phyloP scores from a whole-genome alignment of 1,140 invertebrate species.

The Drosophila orena region DNA sequence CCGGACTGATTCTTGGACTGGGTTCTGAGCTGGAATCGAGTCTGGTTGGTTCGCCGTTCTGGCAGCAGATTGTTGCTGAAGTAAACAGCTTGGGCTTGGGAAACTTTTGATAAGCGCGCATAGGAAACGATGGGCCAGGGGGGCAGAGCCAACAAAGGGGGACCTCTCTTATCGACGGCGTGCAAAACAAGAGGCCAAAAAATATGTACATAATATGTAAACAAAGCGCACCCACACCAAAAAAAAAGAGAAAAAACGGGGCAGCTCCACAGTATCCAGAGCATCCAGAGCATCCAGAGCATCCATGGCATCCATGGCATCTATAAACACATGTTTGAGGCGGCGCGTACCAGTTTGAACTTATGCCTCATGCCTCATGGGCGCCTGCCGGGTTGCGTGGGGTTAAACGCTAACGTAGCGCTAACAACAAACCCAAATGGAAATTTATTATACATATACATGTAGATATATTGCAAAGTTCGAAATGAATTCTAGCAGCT shows the following conservation, averaged over 20 bases:
- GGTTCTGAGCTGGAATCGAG: conserved; percentile 9
- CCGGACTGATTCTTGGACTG: conserved; percentile 33
- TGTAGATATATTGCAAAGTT: conserved; percentile 76
- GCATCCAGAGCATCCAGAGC: neutral
- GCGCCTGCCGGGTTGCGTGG: conserved; percentile 30
- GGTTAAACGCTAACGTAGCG: conserved; percentile 24
- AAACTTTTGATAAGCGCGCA: conserved; percentile 74
- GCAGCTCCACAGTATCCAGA: conserved; percentile 1
- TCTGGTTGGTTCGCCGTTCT: conserved; percentile 33
- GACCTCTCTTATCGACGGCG: conserved; percentile 59
- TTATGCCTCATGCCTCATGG: conserved; percentile 23
- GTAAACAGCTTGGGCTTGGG: conserved; percentile 75
- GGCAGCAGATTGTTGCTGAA: conserved; percentile 79
- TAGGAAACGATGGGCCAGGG: neutral
- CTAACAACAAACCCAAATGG: conserved; percentile 53
- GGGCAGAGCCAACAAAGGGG: neutral
- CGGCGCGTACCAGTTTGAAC: conserved; percentile 70
- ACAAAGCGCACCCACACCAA: conserved; percentile 44
- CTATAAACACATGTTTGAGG: conserved; percentile 74
- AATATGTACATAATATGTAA: conserved; percentile 80
- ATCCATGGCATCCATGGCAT: conserved; percentile 19
- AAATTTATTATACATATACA: conserved; percentile 78
- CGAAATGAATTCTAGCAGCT: conserved; percentile 69
- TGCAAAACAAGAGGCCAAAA: conserved; percentile 82
- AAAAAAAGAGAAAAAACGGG: neutral